Evolutionary conservation across 2,797 vertebrate species (phyloP).

Genomic region (Neosilurus mollespiculum): DNA sequence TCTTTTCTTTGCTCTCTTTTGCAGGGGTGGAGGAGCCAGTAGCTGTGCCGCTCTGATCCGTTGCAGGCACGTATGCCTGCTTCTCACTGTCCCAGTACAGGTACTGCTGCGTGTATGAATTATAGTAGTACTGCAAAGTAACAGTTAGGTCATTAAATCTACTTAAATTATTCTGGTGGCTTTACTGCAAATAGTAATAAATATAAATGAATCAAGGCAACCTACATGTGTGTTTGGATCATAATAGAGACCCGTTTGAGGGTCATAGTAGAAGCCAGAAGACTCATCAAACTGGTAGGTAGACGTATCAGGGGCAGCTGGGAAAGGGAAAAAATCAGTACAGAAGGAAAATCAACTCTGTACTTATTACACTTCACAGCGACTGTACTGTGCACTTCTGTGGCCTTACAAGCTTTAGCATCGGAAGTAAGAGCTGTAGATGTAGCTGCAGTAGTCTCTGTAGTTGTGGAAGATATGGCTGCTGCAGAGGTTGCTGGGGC

Average conservation of each 20-base stretch:
- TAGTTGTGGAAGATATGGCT: constrained; percentile 10
- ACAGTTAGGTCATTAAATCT: background rate
- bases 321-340: constrained; percentile 34
- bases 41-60: constrained; percentile 62
- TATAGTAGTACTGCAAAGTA: constrained; percentile 91
- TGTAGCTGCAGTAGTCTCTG: constrained; percentile 23
- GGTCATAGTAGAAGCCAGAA: constrained; percentile 97
- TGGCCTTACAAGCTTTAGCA: constrained; percentile 42
- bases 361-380: background rate
- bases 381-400: background rate
- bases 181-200: background rate
- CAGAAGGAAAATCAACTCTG: background rate
- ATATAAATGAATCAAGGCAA: background rate
- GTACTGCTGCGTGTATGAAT: constrained; percentile 96
- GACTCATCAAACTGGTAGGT: constrained; percentile 98
- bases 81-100: constrained; percentile 98
- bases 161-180: background rate
- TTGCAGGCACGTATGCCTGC: constrained; percentile 87
- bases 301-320: constrained; percentile 89
- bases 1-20: constrained; percentile 93
- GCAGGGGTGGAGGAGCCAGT: constrained; percentile 73
- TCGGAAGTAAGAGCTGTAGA: constrained; percentile 51
- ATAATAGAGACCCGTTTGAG: constrained; percentile 92
- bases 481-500: constrained; percentile 49
- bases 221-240: constrained; percentile 93